Conservation (phyloP, 1,140 invertebrate species). For the Drosophila eugracilis region DNA sequence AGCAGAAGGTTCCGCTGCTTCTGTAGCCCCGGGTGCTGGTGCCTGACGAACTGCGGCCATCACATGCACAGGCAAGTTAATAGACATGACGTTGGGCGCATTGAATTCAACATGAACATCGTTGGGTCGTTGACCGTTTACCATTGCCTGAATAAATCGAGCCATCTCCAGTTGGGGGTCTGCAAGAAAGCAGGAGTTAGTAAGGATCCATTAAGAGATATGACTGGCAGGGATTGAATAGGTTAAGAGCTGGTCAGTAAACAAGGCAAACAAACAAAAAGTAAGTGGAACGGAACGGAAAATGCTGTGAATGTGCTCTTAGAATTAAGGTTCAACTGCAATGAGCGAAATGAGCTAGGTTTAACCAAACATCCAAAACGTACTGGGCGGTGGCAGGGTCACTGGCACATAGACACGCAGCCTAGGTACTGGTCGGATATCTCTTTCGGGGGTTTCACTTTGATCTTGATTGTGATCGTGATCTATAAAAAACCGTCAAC, state of each 20-base stretch:
- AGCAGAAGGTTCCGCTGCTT: slow-evolving; percentile 14
- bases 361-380: slow-evolving; percentile 35
- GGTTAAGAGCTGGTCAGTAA: slow-evolving; percentile 10
- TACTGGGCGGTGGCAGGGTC: slow-evolving; percentile 65
- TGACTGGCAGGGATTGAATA: not conserved
- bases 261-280: slow-evolving; percentile 4
- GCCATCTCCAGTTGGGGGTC: slow-evolving; percentile 80
- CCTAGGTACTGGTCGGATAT: slow-evolving; percentile 45
- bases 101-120: slow-evolving; percentile 77
- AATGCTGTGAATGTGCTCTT: slow-evolving; percentile 6
- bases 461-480: slow-evolving; percentile 39
- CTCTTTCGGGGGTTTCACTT: slow-evolving; percentile 26
- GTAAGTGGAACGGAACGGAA: slow-evolving; percentile 9
- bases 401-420: slow-evolving; percentile 70
- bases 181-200: slow-evolving; percentile 35
- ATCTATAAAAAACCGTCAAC: slow-evolving; percentile 67
- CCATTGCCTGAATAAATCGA: slow-evolving; percentile 87
- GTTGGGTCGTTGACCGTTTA: slow-evolving; percentile 60
- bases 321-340: slow-evolving; percentile 7
- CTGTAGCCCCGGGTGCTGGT: slow-evolving; percentile 11
- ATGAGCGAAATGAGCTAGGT: slow-evolving; percentile 8
- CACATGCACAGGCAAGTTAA: slow-evolving; percentile 83
- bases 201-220: not conserved
- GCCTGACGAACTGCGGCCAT: slow-evolving; percentile 73
- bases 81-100: slow-evolving; percentile 72